A percentile compares a stretch with the other conserved stretches of the same genome.
Conservation (phyloP, 2,888 invertebrate genomes). For the Agonopterix heracliana region DNA sequence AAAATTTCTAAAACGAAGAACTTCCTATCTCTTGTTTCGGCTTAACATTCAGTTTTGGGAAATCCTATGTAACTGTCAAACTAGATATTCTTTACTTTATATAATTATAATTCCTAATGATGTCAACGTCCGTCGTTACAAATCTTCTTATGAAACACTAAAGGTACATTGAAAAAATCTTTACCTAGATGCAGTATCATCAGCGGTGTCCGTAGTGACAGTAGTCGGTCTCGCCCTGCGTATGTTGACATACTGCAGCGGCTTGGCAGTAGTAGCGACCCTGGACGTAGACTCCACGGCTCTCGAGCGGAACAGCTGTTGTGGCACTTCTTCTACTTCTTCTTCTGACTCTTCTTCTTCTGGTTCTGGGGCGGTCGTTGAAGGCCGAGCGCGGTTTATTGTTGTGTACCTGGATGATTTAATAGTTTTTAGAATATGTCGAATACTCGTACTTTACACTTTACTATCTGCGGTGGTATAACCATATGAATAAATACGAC, state of each 20-base stretch:
- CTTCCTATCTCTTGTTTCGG: too few species aligned
- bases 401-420: conserved; percentile 69
- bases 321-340: conserved; percentile 35
- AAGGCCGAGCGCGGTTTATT: conserved; percentile 77
- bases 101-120: too few species aligned
- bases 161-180: background rate
- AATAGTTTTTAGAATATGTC: background rate
- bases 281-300: conserved; percentile 30
- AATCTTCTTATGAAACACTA: too few species aligned
- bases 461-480: background rate
- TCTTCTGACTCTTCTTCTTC: conserved; percentile 34
- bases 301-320: conserved; percentile 28
- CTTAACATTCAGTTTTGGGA: too few species aligned
- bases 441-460: too few species aligned
- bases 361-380: conserved; percentile 41
- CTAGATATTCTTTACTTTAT: too few species aligned
- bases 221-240: conserved; percentile 73
- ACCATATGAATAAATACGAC: too few species aligned
- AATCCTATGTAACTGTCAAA: too few species aligned
- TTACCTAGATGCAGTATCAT: conserved; percentile 58
- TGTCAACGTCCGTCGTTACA: too few species aligned
- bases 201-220: conserved; percentile 40
- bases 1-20: too few species aligned
- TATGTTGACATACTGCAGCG: conserved; percentile 83
- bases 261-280: conserved; percentile 50